Percentiles rank a stretch among this genome's conserved stretches.
These are phyloP conservation scores for Drosophila aldrichi DNA, from an alignment of 2,888 invertebrate genomes.

Conservation along the genomic window DNA sequence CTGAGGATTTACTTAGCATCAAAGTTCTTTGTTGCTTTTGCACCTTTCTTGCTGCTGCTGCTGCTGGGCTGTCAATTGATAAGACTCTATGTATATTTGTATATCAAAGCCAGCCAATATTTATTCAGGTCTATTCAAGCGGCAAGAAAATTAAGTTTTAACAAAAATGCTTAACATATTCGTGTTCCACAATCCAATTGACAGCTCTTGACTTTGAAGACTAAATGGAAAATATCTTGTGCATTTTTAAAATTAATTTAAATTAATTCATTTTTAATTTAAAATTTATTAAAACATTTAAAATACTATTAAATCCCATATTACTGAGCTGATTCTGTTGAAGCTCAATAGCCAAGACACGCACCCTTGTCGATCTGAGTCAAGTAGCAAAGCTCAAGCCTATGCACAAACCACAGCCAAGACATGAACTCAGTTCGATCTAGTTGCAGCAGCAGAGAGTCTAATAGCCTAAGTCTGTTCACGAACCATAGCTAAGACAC, in stretches of 20 bases:
- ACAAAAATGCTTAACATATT: not conserved
- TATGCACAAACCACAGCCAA: not conserved
- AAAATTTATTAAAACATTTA: too few relatives aligned
- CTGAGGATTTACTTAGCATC: conserved; percentile 29
- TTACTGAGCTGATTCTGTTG: not conserved
- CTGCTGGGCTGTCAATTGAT: conserved; percentile 41
- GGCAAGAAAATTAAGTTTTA: not conserved
- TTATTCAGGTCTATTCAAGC: conserved; percentile 29
- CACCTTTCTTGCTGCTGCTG: conserved; percentile 36
- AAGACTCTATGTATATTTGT: conserved; percentile 12
- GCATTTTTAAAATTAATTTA: too few relatives aligned
- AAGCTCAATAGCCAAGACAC: not conserved
- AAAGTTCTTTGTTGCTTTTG: conserved; percentile 33
- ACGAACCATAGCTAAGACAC: conserved; percentile 3
- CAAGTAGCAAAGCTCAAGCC: not conserved
- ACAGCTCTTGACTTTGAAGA: not conserved
- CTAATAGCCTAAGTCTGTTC: not conserved
- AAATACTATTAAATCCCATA: not conserved
- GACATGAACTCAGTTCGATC: not conserved
- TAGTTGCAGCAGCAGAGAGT: not conserved
- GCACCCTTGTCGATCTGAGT: not conserved
- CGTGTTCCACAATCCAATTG: not conserved
- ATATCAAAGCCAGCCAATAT: conserved; percentile 35
- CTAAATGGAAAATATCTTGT: not conserved
- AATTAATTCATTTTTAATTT: too few relatives aligned